Percentiles rank a stretch among this genome's conserved stretches.
Evolutionary conservation across 1,140 invertebrate species (phyloP).

Genomic region (Subanguina moxae): DNA sequence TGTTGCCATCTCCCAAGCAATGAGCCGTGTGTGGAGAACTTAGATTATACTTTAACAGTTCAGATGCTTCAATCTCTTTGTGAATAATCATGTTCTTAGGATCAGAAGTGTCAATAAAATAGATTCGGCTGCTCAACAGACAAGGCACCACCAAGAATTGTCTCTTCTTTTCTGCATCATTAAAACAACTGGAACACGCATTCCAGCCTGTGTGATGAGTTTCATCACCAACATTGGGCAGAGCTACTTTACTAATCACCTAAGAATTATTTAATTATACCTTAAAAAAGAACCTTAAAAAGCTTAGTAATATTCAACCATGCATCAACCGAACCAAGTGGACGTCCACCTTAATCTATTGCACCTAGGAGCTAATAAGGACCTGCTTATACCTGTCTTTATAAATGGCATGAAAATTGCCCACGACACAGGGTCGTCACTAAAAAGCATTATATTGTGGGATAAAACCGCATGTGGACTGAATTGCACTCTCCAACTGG

Average conservation of each 20-base stretch:
- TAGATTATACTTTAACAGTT: conserved; percentile 72
- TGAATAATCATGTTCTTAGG: conserved; percentile 28
- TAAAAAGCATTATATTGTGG: too few relatives aligned
- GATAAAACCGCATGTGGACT: too few relatives aligned
- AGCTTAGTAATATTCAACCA: too few relatives aligned
- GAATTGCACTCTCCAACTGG: too few relatives aligned
- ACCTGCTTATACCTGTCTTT: too few relatives aligned
- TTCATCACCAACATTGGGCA: conserved; percentile 41
- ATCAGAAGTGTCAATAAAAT: conserved; percentile 30
- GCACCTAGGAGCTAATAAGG: too few relatives aligned
- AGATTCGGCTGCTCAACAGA: conserved; percentile 34
- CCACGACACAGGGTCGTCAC: too few relatives aligned
- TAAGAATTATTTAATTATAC: not conserved
- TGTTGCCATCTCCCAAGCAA: conserved; percentile 80
- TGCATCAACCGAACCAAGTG: too few relatives aligned
- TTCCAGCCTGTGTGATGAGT: conserved; percentile 47
- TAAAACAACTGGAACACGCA: conserved; percentile 36
- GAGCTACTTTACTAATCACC: conserved; percentile 25
- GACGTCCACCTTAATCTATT: too few relatives aligned
- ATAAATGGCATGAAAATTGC: too few relatives aligned
- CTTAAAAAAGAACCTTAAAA: not conserved
- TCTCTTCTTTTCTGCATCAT: not conserved
- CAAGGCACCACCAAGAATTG: conserved; percentile 38
- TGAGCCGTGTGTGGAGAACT: conserved; percentile 85
- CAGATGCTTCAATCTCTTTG: conserved; percentile 64